A percentile compares a stretch with the other conserved stretches of the same genome.
Evolutionary conservation across 2,888 invertebrate genomes (phyloP).

Genomic region (Doris montereyensis): DNA sequence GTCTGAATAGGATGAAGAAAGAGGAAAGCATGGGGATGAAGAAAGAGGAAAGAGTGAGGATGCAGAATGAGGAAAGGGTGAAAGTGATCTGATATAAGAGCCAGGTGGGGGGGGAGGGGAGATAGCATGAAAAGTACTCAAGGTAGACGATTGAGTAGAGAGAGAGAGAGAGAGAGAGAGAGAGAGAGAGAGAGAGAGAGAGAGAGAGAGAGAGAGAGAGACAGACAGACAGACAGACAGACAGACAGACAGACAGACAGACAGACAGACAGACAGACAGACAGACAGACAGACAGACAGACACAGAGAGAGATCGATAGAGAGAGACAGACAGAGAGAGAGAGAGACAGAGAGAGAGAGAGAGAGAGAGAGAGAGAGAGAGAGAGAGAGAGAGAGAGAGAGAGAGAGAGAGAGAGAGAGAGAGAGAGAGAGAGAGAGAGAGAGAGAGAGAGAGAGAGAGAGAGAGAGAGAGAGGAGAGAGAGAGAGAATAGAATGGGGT

Average conservation of each 20-base stretch:
- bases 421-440: constrained; percentile 10
- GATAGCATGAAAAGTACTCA: not conserved
- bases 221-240: not conserved
- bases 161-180: constrained; percentile 1
- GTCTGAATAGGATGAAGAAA: not conserved
- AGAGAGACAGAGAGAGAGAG: not conserved
- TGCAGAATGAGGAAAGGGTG: not conserved
- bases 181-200: constrained; percentile 26
- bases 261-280: not conserved
- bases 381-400: not conserved
- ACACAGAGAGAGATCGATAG: constrained; percentile 6
- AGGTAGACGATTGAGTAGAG: not conserved
- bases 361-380: constrained; percentile 1
- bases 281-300: constrained; percentile 2
- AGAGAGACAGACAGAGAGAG: not conserved
- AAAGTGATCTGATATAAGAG: not conserved
- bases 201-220: not conserved
- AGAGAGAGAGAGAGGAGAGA: not conserved
- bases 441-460: constrained; percentile 5
- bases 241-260: not conserved
- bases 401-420: not conserved
- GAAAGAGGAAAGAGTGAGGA: no score
- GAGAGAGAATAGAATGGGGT: no score
- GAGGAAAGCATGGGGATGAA: no score
- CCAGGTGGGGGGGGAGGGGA: not conserved